A percentile compares a stretch with the other conserved stretches of the same genome.
Evolutionary conservation across 2,888 invertebrate genomes (phyloP).

Genomic region (Exocentrus adspersus): DNA sequence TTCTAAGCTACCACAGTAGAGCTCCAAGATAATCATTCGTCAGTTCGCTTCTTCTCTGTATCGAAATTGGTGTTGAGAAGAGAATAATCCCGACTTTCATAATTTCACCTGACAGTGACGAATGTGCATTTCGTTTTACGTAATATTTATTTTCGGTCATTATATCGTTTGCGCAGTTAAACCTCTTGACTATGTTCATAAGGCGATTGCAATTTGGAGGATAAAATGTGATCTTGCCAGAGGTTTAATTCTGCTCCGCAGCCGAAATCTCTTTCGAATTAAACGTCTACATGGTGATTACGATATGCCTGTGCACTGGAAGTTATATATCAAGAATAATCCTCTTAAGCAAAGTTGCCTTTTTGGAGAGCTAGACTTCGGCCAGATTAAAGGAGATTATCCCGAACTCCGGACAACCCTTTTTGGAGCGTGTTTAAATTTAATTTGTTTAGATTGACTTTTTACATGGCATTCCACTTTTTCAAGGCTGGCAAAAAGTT

Average conservation of each 20-base stretch:
- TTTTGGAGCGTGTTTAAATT: constrained; percentile 53
- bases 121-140: constrained; percentile 4
- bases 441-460: constrained; percentile 49
- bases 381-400: constrained; percentile 58
- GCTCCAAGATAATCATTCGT: too few relatives aligned
- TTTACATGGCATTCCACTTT: constrained; percentile 24
- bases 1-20: too few relatives aligned
- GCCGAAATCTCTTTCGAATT: constrained; percentile 53
- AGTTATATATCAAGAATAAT: constrained; percentile 61
- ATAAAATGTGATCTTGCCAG: constrained; percentile 33
- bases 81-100: too few relatives aligned
- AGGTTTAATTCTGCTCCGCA: constrained; percentile 44
- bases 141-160: constrained; percentile 7
- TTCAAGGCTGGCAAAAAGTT: constrained; percentile 17
- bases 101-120: neutral
- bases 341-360: constrained; percentile 60
- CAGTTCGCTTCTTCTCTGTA: too few relatives aligned
- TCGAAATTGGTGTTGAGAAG: too few relatives aligned
- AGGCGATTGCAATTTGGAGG: constrained; percentile 30
- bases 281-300: constrained; percentile 57
- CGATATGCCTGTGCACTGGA: constrained; percentile 53
- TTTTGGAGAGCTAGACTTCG: constrained; percentile 58
- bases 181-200: constrained; percentile 28
- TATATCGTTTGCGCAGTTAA: constrained; percentile 7
- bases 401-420: constrained; percentile 52